Conservation (phyloP, 2,113 vertebrate genomes). For the Paraplagusia blochii region DNA sequence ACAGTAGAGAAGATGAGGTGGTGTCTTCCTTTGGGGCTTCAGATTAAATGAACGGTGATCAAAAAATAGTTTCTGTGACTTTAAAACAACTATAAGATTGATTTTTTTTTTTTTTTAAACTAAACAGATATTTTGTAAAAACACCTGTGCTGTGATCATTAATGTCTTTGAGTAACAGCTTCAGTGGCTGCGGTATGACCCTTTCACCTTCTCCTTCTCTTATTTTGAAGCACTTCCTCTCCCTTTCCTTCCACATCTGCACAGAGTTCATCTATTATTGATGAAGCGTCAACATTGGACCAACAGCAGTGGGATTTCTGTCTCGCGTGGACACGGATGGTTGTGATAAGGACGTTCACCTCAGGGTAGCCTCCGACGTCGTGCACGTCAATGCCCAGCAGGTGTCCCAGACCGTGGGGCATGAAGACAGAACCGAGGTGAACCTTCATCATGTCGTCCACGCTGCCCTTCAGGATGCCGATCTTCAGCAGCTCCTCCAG, state of each 20-base stretch:
- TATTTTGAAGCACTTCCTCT: slow-evolving; percentile 24
- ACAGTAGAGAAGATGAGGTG: no score
- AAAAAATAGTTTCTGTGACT: no score
- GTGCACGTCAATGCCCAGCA: slow-evolving; percentile 94
- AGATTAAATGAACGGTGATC: no score
- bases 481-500: slow-evolving; percentile 88
- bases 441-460: slow-evolving; percentile 91
- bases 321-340: background rate
- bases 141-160: no score
- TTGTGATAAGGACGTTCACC: slow-evolving; percentile 65
- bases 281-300: slow-evolving; percentile 27
- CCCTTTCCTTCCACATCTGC: slow-evolving; percentile 7
- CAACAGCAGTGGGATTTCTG: background rate
- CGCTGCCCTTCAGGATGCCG: slow-evolving; percentile 80
- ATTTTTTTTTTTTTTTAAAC: no score
- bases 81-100: no score
- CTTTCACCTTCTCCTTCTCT: slow-evolving; percentile 3
- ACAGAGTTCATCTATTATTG: slow-evolving; percentile 10
- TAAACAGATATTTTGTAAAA: no score
- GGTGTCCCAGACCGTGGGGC: slow-evolving; percentile 95
- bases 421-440: slow-evolving; percentile 92
- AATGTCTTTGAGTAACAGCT: no score
- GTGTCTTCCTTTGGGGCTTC: no score
- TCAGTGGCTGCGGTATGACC: no score
- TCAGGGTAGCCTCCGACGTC: slow-evolving; percentile 96